Conservation (phyloP, 2,797 vertebrate genomes). For the Schizopygopsis pylzovi region DNA sequence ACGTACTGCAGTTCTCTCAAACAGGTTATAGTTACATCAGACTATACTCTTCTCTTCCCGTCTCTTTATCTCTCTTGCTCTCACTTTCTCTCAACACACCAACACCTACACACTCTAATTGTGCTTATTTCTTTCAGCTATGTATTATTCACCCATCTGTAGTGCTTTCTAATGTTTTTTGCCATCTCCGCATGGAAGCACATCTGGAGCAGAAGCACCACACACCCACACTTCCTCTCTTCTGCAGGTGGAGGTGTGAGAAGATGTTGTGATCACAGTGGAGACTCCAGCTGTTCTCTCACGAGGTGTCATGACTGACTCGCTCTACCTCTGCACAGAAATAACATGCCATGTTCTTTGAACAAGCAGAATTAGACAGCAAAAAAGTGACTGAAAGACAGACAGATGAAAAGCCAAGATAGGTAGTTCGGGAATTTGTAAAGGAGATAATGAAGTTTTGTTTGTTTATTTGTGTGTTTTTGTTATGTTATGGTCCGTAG, state of each 20-base stretch:
- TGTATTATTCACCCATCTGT: constrained; percentile 62
- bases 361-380: background rate
- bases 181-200: constrained; percentile 52
- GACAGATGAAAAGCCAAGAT: background rate
- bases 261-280: constrained; percentile 42
- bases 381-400: background rate
- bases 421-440: background rate
- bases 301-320: constrained; percentile 34
- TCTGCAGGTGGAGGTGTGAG: constrained; percentile 61
- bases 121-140: constrained; percentile 47
- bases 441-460: background rate
- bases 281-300: constrained; percentile 47
- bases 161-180: constrained; percentile 59
- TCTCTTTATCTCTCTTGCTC: constrained; percentile 25
- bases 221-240: constrained; percentile 35
- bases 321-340: background rate
- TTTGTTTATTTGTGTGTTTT: background rate
- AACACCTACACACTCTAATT: constrained; percentile 36
- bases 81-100: constrained; percentile 32
- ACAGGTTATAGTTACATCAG: background rate
- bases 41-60: background rate
- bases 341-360: background rate
- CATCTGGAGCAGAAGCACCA: constrained; percentile 57
- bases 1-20: background rate
- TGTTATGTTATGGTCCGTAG: background rate